Conservation (phyloP, 2,888 invertebrate genomes). For the Pinctada fucata region DNA sequence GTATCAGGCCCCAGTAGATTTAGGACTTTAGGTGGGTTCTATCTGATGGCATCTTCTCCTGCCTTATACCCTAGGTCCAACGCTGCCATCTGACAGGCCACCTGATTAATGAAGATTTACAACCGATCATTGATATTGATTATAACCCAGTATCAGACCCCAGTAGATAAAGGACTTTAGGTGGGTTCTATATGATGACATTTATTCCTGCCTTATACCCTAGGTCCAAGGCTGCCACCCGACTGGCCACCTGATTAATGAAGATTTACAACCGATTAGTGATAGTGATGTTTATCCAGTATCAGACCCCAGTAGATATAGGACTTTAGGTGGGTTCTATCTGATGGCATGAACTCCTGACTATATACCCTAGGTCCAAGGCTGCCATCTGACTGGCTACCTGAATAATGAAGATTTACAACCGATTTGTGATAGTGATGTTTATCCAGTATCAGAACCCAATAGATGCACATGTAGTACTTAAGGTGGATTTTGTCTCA, state of each 20-base stretch:
- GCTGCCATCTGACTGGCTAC: constrained; percentile 87
- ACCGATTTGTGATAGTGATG: too few species aligned
- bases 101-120: constrained; percentile 56
- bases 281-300: constrained; percentile 79
- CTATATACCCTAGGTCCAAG: constrained; percentile 92
- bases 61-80: constrained; percentile 95
- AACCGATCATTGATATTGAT: constrained; percentile 66
- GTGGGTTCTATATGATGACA: constrained; percentile 80
- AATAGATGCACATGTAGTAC: constrained; percentile 87
- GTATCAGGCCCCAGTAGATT: constrained; percentile 97
- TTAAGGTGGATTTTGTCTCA: constrained; percentile 82
- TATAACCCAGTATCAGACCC: constrained; percentile 95
- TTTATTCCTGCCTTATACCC: constrained; percentile 90
- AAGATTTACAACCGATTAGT: not conserved
- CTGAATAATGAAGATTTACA: constrained; percentile 50
- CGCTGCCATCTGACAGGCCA: constrained; percentile 86
- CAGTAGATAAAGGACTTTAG: constrained; percentile 90
- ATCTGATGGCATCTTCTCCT: constrained; percentile 82
- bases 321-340: constrained; percentile 84
- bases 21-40: constrained; percentile 85
- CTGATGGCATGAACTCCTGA: constrained; percentile 83
- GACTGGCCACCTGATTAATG: constrained; percentile 75
- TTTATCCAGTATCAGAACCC: constrained; percentile 91
- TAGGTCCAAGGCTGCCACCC: constrained; percentile 94
- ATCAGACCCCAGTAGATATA: constrained; percentile 97